Conservation (phyloP, 2,113 vertebrate species). For the Coryphaenoides rupestris region DNA sequence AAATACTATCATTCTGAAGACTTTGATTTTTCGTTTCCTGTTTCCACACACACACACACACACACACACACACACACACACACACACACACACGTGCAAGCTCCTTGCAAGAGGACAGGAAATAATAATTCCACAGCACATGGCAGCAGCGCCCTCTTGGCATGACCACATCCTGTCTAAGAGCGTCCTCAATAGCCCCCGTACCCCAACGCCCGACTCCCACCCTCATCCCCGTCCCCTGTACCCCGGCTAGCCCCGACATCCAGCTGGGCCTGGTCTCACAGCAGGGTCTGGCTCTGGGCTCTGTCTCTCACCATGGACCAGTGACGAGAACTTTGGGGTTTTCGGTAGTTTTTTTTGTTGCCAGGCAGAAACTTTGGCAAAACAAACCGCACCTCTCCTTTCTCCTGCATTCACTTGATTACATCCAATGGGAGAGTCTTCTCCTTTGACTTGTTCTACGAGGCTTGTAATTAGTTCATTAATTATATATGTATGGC, state of each 20-base stretch:
- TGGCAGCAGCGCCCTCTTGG: constrained; percentile 28
- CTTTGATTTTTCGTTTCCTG: too few species aligned
- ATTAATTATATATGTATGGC: not conserved
- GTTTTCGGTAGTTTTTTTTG: not conserved
- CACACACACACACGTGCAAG: too few species aligned
- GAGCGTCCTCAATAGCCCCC: constrained; percentile 28
- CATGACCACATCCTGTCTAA: constrained; percentile 35
- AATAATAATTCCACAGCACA: constrained; percentile 31
- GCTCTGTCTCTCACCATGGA: constrained; percentile 50
- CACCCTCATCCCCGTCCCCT: constrained; percentile 9
- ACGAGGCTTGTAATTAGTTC: constrained; percentile 34
- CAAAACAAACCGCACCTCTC: too few species aligned
- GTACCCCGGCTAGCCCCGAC: constrained; percentile 17
- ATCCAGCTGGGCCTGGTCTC: constrained; percentile 32
- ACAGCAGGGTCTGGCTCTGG: constrained; percentile 44
- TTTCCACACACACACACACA: too few species aligned
- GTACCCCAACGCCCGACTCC: not conserved
- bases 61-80: too few species aligned
- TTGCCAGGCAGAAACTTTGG: too few species aligned
- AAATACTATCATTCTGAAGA: too few species aligned
- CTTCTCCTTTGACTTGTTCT: constrained; percentile 35
- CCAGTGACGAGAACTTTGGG: constrained; percentile 17
- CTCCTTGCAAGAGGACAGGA: constrained; percentile 13
- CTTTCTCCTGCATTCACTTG: constrained; percentile 17
- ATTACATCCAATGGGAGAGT: constrained; percentile 55